Conservation (phyloP, 2,113 vertebrate genomes). For the Menura novaehollandiae region DNA sequence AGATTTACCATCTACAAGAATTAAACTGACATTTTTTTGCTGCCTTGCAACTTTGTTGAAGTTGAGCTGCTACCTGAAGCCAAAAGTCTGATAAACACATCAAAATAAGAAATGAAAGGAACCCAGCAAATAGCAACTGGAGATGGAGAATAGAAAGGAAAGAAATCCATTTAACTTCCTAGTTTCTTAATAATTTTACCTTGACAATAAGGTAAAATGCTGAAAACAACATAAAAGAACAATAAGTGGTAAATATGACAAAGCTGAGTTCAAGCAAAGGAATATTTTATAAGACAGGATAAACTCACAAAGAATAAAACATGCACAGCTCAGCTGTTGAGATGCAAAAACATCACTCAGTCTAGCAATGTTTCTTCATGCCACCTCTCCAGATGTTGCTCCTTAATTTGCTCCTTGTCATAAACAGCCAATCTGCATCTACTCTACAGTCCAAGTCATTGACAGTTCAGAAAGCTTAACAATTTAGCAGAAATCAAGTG, state of each 20-base stretch:
- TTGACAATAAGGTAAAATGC: neutral
- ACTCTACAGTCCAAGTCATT: neutral
- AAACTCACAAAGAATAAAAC: neutral
- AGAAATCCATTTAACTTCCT: neutral
- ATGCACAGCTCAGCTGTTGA: neutral
- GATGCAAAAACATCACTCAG: neutral
- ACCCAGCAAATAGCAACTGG: neutral
- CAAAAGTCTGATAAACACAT: conserved; percentile 39
- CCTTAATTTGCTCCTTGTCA: neutral
- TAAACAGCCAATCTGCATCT: neutral
- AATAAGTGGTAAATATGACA: neutral
- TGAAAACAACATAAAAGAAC: neutral
- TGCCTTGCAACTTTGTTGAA: conserved; percentile 14
- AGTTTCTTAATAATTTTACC: neutral
- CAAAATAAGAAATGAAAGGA: conserved; percentile 24
- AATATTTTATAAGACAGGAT: neutral
- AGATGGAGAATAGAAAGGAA: neutral
- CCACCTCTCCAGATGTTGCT: neutral
- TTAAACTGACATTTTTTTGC: conserved; percentile 10
- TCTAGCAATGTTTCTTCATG: neutral
- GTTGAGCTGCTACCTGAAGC: conserved; percentile 10
- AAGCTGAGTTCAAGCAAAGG: neutral
- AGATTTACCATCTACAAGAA: conserved; percentile 9
- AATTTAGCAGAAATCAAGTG: neutral
- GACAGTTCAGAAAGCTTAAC: neutral